These are phyloP conservation scores for Leuciscus idus DNA, from an alignment of 2,113 vertebrate genomes.

Conservation along the genomic window DNA sequence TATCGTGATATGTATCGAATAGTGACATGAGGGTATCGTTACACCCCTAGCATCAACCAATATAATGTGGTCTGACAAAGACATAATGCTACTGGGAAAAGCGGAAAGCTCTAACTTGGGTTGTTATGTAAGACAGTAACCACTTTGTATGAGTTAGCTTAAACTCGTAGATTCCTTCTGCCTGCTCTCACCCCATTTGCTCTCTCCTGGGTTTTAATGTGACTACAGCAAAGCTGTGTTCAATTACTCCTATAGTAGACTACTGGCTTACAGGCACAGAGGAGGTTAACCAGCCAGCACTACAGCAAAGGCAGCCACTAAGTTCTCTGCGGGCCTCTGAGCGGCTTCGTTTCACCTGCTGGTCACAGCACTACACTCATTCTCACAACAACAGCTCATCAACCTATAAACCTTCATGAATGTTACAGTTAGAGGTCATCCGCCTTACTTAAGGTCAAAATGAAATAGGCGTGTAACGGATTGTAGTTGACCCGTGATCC, in stretches of 20 bases:
- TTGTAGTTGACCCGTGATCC: too few relatives aligned
- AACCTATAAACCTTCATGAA: conserved; percentile 11
- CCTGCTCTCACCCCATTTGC: not conserved
- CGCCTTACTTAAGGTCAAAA: not conserved
- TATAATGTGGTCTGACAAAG: not conserved
- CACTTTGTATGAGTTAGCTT: not conserved
- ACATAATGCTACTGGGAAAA: conserved; percentile 5
- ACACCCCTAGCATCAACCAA: not conserved
- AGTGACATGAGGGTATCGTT: too few relatives aligned
- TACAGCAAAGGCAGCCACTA: conserved; percentile 29
- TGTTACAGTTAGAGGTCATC: not conserved
- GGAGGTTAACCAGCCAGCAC: conserved; percentile 18
- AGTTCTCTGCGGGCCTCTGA: conserved; percentile 27
- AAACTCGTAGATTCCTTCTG: conserved; percentile 21
- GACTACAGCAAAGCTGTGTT: conserved; percentile 48
- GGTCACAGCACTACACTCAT: conserved; percentile 11
- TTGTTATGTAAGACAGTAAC: not conserved
- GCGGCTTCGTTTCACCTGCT: conserved; percentile 42
- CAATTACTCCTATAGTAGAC: conserved; percentile 46
- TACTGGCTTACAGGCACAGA: conserved; percentile 23
- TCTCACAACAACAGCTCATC: conserved; percentile 25
- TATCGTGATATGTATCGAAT: too few relatives aligned
- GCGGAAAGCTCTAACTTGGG: not conserved
- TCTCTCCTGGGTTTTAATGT: conserved; percentile 38
- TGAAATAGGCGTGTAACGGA: not conserved